Evolutionary conservation across 2,888 invertebrate species (phyloP).

Genomic region (Caenorhabditis afra): DNA sequence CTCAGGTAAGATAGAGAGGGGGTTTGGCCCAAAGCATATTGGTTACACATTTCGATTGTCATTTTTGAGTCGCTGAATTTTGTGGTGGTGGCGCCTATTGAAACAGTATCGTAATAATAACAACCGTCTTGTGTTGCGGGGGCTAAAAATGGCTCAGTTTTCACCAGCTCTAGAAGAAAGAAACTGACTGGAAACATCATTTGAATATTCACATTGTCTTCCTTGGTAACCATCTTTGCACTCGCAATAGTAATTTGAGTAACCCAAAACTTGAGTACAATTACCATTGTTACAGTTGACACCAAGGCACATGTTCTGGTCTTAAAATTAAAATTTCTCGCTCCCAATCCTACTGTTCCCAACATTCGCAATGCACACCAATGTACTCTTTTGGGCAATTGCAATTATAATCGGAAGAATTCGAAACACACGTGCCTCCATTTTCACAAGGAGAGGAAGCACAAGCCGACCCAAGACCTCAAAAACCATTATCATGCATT

Average conservation of each 20-base stretch:
- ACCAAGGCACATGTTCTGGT: slow-evolving; percentile 17
- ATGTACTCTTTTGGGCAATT: slow-evolving; percentile 27
- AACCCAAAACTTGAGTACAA: slow-evolving; percentile 25
- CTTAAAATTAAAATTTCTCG: slow-evolving; percentile 2
- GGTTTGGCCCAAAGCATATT: slow-evolving; percentile 12
- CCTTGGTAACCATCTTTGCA: slow-evolving; percentile 22
- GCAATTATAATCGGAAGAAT: slow-evolving; percentile 33
- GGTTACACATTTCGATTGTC: slow-evolving; percentile 33
- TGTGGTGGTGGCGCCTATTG: slow-evolving; percentile 4
- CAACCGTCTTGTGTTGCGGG: slow-evolving; percentile 20
- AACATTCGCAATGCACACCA: slow-evolving; percentile 50
- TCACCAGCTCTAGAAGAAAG: neutral
- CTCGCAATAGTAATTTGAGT: slow-evolving; percentile 32
- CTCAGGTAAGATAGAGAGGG: slow-evolving; percentile 31
- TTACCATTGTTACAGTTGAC: slow-evolving; percentile 34
- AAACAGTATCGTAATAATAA: slow-evolving; percentile 14
- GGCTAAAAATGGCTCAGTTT: slow-evolving; percentile 23
- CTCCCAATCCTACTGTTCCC: neutral
- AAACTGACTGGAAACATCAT: slow-evolving; percentile 7
- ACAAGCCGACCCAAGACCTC: slow-evolving; percentile 25
- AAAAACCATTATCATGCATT: too few species aligned
- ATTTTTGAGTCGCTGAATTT: slow-evolving; percentile 30
- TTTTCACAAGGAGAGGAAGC: slow-evolving; percentile 27
- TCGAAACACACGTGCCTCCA: slow-evolving; percentile 35
- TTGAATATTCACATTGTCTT: slow-evolving; percentile 20